Base-by-base conservation (phyloP, 53 echinoderm and acorn worm species). In the Echinarachnius parma region DNA sequence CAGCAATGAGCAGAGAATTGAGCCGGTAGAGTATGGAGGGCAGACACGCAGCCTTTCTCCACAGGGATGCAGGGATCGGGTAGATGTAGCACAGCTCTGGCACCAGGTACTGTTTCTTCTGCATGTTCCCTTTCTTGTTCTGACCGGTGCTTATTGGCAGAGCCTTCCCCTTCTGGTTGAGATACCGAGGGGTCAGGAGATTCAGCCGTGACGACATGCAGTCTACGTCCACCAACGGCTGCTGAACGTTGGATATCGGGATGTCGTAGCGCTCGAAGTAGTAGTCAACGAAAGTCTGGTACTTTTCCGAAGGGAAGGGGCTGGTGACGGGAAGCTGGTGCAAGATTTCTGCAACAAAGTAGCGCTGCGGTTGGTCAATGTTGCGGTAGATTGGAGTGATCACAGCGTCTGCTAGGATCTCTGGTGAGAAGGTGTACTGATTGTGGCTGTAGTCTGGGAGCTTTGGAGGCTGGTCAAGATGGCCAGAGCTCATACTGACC, bases 191-290 rank as follows among this genome's bases (percentile, higher is more conserved):
- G 4, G 98, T 98, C 32, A 98, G 64, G 0, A 98, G 83, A 58
- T 98, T 98, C 61, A 98, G 78, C 27, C 98, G 56, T 15, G 98
- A 91, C 0, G 98, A 91, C 98, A 98, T 98, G 62, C 88, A 98
- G 61, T 98, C 98, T 0, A 98, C 98, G 36, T 98, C 98, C 42
- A 98, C 66, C 71, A 98, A 62, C 2, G 91, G 91, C 67, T 98
- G 98, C 58, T 85, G 79, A 70, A 85, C 88, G 83, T 98, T 98
- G 32, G 98, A 92, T 18, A 98, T 82, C 75, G 91, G 84, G 59
- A 98, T 91, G 70, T 88, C 98, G 42, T 98, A 98, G 46, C 91
- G 75, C 80, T 98, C 91, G 75, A 91, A 98, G 81, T 91, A 98
- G 65, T 98, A 98, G 33, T 98, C 98, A 0, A 91, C 81, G 61